Evolutionary conservation across 2,113 vertebrate species (phyloP), one percentile per base, ranked within the genome.

Genomic region (Centropristis striata): DNA sequence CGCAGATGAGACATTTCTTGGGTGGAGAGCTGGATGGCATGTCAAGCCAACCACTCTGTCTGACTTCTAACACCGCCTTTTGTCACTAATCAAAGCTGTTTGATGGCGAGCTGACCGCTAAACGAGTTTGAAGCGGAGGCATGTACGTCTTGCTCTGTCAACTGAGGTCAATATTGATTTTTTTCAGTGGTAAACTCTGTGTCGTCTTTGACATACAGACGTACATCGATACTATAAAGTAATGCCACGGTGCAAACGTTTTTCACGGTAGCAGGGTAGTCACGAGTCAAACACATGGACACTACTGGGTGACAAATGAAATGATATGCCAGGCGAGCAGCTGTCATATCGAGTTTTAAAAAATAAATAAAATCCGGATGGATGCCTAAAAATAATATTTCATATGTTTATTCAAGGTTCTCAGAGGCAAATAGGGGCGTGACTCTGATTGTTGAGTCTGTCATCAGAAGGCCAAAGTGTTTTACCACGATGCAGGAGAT

Each of bases 281-380:
- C 67, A 86, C 53, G 73, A 68, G 50, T 44, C 72, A 20, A 55
- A 63, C 9, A 54, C n/a, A 11, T 21, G 14, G 25, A 65, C 42
- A 32, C 57, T 14, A n/a, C 55, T 63, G 46, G 42, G n/a, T 58
- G 58, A 54, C 44, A 16, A 59, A 72, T 27, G 60, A 37, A 46
- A 72, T 14, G 0, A 21, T 65, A 58, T 53, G 32, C 67, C 11
- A 12, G 57, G 20, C 8, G 18, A 68, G 54, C 71, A 84, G 18
- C 28, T 78, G 78, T 50, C 53, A 49, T 20, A 32, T 58, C 41
- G n/a, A 67, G 41, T 32, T 32, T 32, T 32, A n/a, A n/a, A n/a
- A n/a, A n/a, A n/a, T n/a, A n/a, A n/a, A n/a, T 36, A 79, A 41
- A 12, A 27, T 73, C 18, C 14, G 0, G n/a, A 27, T 41, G 27